Conservation (phyloP, 92 coral and sea anemone genomes). For the Chrysogorgia sp. region DNA sequence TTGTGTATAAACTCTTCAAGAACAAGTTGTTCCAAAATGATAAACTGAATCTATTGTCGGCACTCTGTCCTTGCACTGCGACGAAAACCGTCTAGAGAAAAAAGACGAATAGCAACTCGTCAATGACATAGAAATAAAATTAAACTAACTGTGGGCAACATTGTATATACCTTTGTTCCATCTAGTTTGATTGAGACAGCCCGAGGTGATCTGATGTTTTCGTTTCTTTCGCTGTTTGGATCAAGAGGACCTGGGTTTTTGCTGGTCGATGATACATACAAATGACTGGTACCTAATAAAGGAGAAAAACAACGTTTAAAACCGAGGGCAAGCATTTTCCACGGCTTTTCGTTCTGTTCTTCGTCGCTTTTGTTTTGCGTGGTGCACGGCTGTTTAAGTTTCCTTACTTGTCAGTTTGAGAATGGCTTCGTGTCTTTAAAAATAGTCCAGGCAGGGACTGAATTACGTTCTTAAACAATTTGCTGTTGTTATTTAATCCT, state of each 20-base stretch:
- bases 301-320: too few relatives aligned
- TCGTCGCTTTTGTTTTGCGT: too few relatives aligned
- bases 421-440: too few relatives aligned
- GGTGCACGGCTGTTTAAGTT: too few relatives aligned
- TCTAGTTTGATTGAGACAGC: constrained; percentile 37
- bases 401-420: too few relatives aligned
- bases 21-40: constrained; percentile 96
- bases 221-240: constrained; percentile 68
- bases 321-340: too few relatives aligned
- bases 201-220: constrained; percentile 74
- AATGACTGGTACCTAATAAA: constrained; percentile 75
- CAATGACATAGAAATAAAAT: not conserved
- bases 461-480: too few relatives aligned
- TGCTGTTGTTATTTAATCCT: too few relatives aligned
- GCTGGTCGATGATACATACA: constrained; percentile 72
- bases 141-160: too few relatives aligned
- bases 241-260: constrained; percentile 95
- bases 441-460: too few relatives aligned
- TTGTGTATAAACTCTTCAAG: constrained; percentile 49
- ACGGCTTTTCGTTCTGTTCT: too few relatives aligned
- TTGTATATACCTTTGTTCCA: not conserved
- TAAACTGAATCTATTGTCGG: constrained; percentile 69
- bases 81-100: constrained; percentile 74
- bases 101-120: not conserved
- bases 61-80: constrained; percentile 89